These are phyloP conservation scores for Odontomyia ornata DNA, from an alignment of 2,888 invertebrate genomes.

Conservation along the genomic window DNA sequence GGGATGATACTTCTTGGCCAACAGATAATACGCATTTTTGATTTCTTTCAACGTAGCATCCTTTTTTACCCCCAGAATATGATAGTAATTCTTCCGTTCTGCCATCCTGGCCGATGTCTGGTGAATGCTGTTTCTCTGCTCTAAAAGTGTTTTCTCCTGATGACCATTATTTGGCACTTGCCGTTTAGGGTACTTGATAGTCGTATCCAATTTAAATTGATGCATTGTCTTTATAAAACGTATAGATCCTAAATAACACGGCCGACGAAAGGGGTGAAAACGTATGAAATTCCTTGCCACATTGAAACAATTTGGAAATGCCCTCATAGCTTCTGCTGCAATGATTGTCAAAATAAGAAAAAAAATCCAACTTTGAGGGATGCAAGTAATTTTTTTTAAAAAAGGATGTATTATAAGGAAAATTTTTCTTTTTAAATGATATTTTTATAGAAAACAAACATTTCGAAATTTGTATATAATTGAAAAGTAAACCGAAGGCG, in stretches of 20 bases:
- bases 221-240: not conserved
- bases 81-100: conserved; percentile 57
- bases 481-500: not conserved
- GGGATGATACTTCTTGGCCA: conserved; percentile 62
- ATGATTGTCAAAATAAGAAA: not conserved
- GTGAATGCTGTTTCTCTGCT: conserved; percentile 10
- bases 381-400: not conserved
- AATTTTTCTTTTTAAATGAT: conserved; percentile 5
- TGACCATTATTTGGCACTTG: conserved; percentile 2
- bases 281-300: not conserved
- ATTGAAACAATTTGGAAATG: conserved; percentile 15
- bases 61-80: conserved; percentile 57
- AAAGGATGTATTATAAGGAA: not conserved
- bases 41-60: conserved; percentile 58
- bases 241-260: not conserved
- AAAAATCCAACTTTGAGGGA: not conserved
- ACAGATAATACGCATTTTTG: conserved; percentile 59
- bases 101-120: conserved; percentile 9
- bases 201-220: conserved; percentile 27
- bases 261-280: not conserved
- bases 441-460: not conserved
- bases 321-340: not conserved
- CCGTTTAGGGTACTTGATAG: conserved; percentile 27
- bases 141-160: not conserved
- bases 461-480: not conserved